Evolutionary conservation across 2,888 invertebrate species (phyloP).

Genomic region (Monopis laevigella): DNA sequence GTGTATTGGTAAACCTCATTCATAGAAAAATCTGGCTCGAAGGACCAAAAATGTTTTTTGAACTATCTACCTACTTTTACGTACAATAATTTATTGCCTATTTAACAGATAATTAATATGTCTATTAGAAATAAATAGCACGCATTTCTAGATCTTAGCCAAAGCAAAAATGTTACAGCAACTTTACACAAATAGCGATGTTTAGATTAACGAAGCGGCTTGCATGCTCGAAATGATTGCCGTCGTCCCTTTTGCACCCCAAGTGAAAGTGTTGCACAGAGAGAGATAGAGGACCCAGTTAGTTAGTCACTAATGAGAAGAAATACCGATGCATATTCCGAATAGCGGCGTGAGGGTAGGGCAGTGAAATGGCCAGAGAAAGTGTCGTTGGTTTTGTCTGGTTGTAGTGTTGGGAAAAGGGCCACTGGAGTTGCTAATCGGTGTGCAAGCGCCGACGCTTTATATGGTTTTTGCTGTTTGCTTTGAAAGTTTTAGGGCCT

Average conservation of each 20-base stretch:
- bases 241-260: not conserved
- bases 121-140: not conserved
- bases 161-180: too few relatives aligned
- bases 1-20: too few relatives aligned
- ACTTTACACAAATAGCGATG: constrained; percentile 4
- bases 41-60: too few relatives aligned
- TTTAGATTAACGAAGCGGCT: not conserved
- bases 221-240: constrained; percentile 7
- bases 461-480: too few relatives aligned
- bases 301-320: constrained; percentile 10
- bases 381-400: constrained; percentile 1
- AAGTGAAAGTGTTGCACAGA: constrained; percentile 2
- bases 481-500: too few relatives aligned
- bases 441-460: too few relatives aligned
- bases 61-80: too few relatives aligned
- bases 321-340: constrained; percentile 4
- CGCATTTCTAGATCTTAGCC: not conserved
- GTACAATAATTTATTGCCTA: too few relatives aligned
- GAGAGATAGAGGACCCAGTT: not conserved
- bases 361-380: constrained; percentile 9
- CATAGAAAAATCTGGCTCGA: too few relatives aligned
- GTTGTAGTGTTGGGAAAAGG: constrained; percentile 3
- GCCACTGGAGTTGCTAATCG: too few relatives aligned
- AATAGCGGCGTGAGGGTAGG: constrained; percentile 6
- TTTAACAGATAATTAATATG: not conserved